A percentile compares a stretch with the other conserved stretches of the same genome.
Conservation (phyloP, 35 echinoderm and acorn worm genomes). For the Amphiura filiformis region DNA sequence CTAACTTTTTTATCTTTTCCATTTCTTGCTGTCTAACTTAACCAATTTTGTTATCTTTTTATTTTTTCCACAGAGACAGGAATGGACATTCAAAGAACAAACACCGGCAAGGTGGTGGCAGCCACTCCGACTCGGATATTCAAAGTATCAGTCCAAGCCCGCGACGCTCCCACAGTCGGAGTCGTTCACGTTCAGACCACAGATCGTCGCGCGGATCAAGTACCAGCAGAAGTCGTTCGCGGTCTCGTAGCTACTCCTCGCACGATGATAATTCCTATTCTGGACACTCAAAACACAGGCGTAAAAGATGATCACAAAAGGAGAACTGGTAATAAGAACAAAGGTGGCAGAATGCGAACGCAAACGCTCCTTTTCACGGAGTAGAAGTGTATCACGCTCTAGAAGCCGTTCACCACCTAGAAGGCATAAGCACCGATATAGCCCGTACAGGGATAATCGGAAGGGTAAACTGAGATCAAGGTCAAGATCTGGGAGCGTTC, state of each 20-base stretch:
- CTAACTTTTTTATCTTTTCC: not conserved
- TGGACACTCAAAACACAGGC: not conserved
- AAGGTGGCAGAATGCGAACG: conserved; percentile 5
- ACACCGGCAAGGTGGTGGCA: conserved; percentile 4
- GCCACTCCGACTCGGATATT: conserved; percentile 6
- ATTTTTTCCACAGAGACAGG: conserved; percentile 4
- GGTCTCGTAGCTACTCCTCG: not conserved
- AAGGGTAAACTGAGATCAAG: conserved; percentile 1
- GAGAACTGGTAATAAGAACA: not conserved
- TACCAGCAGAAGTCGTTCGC: conserved; percentile 16
- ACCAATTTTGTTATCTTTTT: not conserved
- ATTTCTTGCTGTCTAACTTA: not conserved
- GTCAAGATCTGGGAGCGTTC: conserved; percentile 18
- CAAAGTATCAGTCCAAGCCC: not conserved
- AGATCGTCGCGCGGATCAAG: not conserved
- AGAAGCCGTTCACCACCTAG: not conserved
- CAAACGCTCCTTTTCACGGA: conserved; percentile 8
- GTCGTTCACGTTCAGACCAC: not conserved
- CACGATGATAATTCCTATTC: conserved; percentile 4
- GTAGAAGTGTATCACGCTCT: conserved; percentile 12
- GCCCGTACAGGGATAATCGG: not conserved
- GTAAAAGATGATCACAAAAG: conserved; percentile 4
- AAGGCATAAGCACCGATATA: not conserved
- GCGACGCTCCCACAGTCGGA: conserved; percentile 22
- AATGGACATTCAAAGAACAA: conserved; percentile 9